These are phyloP conservation scores for Drosophila pachea DNA, from an alignment of 1,140 invertebrate genomes.

Conservation along the genomic window DNA sequence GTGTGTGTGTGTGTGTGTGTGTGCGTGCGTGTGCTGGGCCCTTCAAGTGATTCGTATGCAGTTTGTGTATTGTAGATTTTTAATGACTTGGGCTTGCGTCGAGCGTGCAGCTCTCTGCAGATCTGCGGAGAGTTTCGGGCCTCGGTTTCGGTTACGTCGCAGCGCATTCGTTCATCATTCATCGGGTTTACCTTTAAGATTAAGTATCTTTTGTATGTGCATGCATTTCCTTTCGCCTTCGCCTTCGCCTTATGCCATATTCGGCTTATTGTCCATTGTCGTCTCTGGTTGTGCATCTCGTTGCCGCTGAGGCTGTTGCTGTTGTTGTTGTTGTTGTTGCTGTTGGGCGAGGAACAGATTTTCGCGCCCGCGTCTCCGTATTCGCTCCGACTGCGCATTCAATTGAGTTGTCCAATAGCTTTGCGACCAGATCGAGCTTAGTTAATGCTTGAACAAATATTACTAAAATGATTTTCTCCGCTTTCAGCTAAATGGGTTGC, in stretches of 20 bases:
- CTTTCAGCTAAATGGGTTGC: background rate
- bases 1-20: no score
- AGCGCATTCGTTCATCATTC: constrained; percentile 70
- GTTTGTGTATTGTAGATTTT: constrained; percentile 76
- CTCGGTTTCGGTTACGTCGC: constrained; percentile 60
- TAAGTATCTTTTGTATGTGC: constrained; percentile 70
- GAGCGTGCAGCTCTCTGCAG: constrained; percentile 25
- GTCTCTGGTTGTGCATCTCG: constrained; percentile 31
- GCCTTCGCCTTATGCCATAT: constrained; percentile 46
- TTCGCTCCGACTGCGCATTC: background rate
- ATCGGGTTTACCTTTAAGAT: constrained; percentile 74
- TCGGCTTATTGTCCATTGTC: constrained; percentile 62
- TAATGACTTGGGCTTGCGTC: constrained; percentile 73
- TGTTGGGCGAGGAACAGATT: constrained; percentile 37
- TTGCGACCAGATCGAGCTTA: background rate
- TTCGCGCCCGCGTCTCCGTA: no score
- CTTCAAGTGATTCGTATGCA: constrained; percentile 73
- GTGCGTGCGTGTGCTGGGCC: constrained; percentile 46
- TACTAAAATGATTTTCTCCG: no score
- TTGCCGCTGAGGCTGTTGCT: constrained; percentile 19
- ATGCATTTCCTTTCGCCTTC: constrained; percentile 61
- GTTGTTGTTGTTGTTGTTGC: constrained; percentile 42
- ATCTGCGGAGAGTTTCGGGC: constrained; percentile 42
- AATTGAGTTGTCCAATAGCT: constrained; percentile 9
- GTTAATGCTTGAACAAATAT: no score